Evolutionary conservation across 2,888 invertebrate species (phyloP), one percentile per base, ranked within the genome.

Genomic region (Drosophila dives): DNA sequence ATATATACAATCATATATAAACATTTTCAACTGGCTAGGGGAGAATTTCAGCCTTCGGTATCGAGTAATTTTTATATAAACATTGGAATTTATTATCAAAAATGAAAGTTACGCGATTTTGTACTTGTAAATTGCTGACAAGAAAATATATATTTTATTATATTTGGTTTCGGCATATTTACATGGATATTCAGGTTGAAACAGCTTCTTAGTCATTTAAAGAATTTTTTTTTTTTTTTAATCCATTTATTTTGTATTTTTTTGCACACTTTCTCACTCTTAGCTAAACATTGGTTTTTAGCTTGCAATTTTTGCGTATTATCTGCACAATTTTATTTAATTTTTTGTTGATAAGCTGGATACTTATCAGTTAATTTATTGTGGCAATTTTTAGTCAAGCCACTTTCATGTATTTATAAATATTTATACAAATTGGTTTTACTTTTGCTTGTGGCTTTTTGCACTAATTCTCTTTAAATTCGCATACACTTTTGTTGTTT

Each of bases 41-140:
- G 15, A 20, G 32, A 36, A 66, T 15, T 32, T 12, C 54, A 62
- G 48, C 42, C 65, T 66, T 75, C 56, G 54, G 60, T 3, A 29
- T 34, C 34, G 12, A 56, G 48, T 38, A 60, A 56, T 74, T 36
- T 45, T 59, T 48, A 62, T 63, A 48, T 56, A 62, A 40, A 33
- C n/a, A 49, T 6, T 29, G 33, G 6, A 42, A 54, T 66, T 64
- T 50, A 49, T 66, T 49, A 45, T 38, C 34, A 45, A 8, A 23
- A 15, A 15, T 45, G 45, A 26, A 45, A 45, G 45, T 62, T 64
- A 62, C 72, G 80, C 77, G 40, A 29, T 55, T 81, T 82, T 87
- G 89, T 87, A 88, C 88, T 86, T 88, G 89, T 89, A 90, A 89
- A 83, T 88, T 89, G 79, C 80, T 72, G 66, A 49, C 45, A 72